These are phyloP conservation scores for Entelurus aequoreus DNA, from an alignment of 2,113 vertebrate species.

Conservation along the genomic window DNA sequence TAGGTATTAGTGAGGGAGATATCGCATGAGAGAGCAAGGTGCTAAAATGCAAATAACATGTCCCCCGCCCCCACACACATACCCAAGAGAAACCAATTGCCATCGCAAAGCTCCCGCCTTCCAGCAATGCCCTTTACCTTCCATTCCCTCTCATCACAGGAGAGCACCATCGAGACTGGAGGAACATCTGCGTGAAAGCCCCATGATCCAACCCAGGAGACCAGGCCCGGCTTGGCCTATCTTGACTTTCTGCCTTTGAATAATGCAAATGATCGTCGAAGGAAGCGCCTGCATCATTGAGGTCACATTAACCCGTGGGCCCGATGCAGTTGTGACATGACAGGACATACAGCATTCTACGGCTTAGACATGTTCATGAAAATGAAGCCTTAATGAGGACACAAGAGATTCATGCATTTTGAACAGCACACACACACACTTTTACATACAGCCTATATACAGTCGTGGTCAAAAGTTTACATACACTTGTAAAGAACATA, in stretches of 20 bases:
- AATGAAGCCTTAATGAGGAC: conserved; percentile 4
- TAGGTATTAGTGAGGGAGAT: not conserved
- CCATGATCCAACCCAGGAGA: conserved; percentile 33
- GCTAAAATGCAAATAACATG: conserved; percentile 24
- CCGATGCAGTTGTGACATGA: not conserved
- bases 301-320: conserved; percentile 32
- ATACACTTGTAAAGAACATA: too few relatives aligned
- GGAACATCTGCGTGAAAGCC: conserved; percentile 41
- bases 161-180: conserved; percentile 32
- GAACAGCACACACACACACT: not conserved
- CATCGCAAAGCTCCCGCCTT: conserved; percentile 11
- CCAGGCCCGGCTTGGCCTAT: conserved; percentile 15
- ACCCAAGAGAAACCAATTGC: conserved; percentile 39
- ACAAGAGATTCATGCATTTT: not conserved
- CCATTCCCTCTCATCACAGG: conserved; percentile 36
- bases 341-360: conserved; percentile 7
- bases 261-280: conserved; percentile 34
- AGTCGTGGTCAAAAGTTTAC: too few relatives aligned
- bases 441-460: conserved; percentile 5
- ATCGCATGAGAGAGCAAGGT: not conserved
- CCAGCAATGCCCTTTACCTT: conserved; percentile 48
- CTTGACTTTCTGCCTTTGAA: conserved; percentile 35
- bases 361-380: not conserved
- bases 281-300: conserved; percentile 27
- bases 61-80: conserved; percentile 10